A percentile compares a stretch with the other conserved stretches of the same genome.
Conservation (phyloP, 1,140 invertebrate genomes). For the Phymastichus coffea region DNA sequence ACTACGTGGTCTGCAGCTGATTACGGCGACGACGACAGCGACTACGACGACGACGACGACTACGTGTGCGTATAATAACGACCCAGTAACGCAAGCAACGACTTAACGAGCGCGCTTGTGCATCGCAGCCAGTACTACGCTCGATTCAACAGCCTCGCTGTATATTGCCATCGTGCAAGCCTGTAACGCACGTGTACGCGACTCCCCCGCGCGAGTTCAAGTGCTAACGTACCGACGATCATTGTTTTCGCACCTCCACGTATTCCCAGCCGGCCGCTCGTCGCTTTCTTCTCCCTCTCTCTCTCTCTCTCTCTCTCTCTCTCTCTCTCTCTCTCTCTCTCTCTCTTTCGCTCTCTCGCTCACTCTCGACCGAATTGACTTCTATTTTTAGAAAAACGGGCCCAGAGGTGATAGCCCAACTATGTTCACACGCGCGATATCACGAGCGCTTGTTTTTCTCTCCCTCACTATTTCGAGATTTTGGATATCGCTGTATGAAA, state of each 20-base stretch:
- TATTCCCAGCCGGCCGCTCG: constrained; percentile 18
- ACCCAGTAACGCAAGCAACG: constrained; percentile 27
- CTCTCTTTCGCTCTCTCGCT: background rate
- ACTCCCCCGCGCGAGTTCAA: background rate
- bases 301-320: background rate
- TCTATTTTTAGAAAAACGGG: too few species aligned
- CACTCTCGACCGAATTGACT: too few species aligned
- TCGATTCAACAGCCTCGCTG: too few species aligned
- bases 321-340: background rate
- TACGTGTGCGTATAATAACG: constrained; percentile 19
- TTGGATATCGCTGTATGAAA: too few species aligned
- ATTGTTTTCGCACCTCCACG: background rate
- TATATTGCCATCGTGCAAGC: too few species aligned
- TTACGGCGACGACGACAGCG: background rate
- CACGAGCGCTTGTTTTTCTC: too few species aligned
- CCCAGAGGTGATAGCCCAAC: too few species aligned
- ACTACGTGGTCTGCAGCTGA: background rate
- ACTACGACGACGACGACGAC: too few species aligned
- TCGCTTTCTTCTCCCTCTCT: constrained; percentile 9
- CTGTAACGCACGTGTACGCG: constrained; percentile 18
- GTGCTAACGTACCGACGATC: constrained; percentile 2
- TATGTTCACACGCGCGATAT: too few species aligned
- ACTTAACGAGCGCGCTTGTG: constrained; percentile 25
- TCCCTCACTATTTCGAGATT: too few species aligned
- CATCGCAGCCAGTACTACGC: constrained; percentile 10